Evolutionary conservation across 1,140 invertebrate genomes (phyloP), one percentile per base, ranked within the genome.

Genomic region (Araneus ventricosus): DNA sequence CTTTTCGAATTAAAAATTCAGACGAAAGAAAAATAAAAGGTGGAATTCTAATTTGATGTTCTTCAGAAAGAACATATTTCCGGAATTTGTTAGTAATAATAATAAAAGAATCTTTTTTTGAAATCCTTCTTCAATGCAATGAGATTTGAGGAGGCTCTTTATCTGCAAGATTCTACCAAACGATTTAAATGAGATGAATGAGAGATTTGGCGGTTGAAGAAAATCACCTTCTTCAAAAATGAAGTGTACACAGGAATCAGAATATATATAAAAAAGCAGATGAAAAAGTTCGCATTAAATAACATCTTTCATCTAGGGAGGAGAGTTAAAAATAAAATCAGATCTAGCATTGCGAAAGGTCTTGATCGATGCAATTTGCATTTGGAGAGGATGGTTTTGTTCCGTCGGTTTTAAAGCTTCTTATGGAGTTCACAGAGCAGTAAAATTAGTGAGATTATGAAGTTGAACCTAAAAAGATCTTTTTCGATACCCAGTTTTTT

Each of bases 81-180:
- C 7, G 85, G 85, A 57, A 87, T 57, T 87, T 87, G 85, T 87
- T 87, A 87, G 85, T 34, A 37, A 45, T 82, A 45, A 14, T 52
- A 82, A 45, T 22, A 82, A 52, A 82, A 52, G 80, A 41, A 14
- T 30, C 30, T n/a, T n/a, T 45, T 82, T 75, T 75, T n/a, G 39
- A 82, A 82, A 82, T 82, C 70, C 63, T 5, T 30, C 30, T 75
- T 75, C 70, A 75, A 34, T 75, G 20, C n/a, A 75, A 37, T 75
- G 30, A 75, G 30, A 34, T 75, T 75, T 75, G 70, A 75, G 30
- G 30, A 37, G 30, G 17, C 34, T 34, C 34, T 75, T 34, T 34
- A 27, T 37, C 70, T 37, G 30, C 20, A 34, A 14, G 37, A 75
- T 37, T 75, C 30, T 34, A 75, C 30, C 70, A 75, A 34, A 34